A percentile compares a stretch with the other conserved stretches of the same genome.
phyloP scores from a whole-genome alignment of 2,888 invertebrate genomes.

The Aethes cnicana region DNA sequence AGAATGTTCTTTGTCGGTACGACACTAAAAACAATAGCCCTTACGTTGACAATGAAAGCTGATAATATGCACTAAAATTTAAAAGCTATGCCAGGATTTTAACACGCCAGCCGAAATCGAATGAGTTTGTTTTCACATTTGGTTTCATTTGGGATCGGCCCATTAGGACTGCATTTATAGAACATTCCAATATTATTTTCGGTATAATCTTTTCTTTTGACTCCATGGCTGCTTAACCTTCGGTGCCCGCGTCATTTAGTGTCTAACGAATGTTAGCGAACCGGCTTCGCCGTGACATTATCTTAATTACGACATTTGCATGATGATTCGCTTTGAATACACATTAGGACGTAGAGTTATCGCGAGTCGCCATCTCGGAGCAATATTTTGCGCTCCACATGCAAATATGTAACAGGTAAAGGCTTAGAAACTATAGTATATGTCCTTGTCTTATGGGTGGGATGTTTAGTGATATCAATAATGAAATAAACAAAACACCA shows the following conservation, averaged over 20 bases:
- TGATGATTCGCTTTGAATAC: constrained; percentile 60
- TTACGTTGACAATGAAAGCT: constrained; percentile 54
- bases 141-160: constrained; percentile 37
- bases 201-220: background rate
- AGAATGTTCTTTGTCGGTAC: constrained; percentile 59
- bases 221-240: constrained; percentile 34
- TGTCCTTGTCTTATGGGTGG: background rate
- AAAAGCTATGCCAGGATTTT: constrained; percentile 41
- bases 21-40: constrained; percentile 63
- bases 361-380: constrained; percentile 28
- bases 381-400: constrained; percentile 46
- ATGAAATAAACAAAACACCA: too few relatives aligned
- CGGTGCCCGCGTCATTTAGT: constrained; percentile 34
- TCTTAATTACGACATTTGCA: constrained; percentile 69
- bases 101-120: constrained; percentile 40
- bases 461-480: too few relatives aligned
- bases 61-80: constrained; percentile 62
- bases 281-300: constrained; percentile 52
- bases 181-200: constrained; percentile 6
- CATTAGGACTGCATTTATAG: constrained; percentile 16
- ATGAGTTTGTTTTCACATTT: constrained; percentile 38
- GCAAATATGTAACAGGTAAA: constrained; percentile 39
- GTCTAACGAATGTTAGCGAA: constrained; percentile 40
- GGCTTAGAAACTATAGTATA: constrained; percentile 2
- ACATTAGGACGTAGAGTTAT: constrained; percentile 45